phyloP scores from a whole-genome alignment of 2,797 vertebrate genomes.

The Chelonia mydas region DNA sequence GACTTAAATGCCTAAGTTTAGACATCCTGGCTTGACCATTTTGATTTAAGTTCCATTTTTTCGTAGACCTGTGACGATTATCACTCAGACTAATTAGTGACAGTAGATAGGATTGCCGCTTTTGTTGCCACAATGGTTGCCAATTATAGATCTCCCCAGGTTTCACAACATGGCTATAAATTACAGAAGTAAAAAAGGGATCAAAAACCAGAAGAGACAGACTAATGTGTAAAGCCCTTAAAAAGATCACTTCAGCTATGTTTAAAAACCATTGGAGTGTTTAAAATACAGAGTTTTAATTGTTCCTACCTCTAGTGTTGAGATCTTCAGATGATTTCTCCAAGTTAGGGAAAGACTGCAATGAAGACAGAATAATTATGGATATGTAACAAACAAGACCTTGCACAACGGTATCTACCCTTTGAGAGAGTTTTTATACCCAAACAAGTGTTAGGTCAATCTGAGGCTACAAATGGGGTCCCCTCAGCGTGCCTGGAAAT shows the following conservation, averaged over 20 bases:
- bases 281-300: background rate
- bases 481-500: background rate
- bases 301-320: conserved; percentile 70
- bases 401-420: background rate
- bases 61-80: background rate
- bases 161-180: background rate
- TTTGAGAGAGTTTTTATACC: background rate
- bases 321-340: conserved; percentile 67
- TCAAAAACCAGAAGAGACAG: background rate
- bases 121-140: background rate
- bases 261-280: background rate
- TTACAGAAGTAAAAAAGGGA: background rate
- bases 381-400: background rate
- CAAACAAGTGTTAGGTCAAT: background rate
- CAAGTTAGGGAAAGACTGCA: conserved; percentile 84
- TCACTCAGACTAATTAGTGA: background rate
- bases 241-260: background rate
- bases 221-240: background rate
- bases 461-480: background rate
- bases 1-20: background rate
- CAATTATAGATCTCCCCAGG: background rate
- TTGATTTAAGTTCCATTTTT: background rate
- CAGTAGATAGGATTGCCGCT: background rate
- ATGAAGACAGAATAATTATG: conserved; percentile 55
- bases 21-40: background rate